Evolutionary conservation across 2,797 vertebrate species (phyloP).

Genomic region (Darevskia nairensis): DNA sequence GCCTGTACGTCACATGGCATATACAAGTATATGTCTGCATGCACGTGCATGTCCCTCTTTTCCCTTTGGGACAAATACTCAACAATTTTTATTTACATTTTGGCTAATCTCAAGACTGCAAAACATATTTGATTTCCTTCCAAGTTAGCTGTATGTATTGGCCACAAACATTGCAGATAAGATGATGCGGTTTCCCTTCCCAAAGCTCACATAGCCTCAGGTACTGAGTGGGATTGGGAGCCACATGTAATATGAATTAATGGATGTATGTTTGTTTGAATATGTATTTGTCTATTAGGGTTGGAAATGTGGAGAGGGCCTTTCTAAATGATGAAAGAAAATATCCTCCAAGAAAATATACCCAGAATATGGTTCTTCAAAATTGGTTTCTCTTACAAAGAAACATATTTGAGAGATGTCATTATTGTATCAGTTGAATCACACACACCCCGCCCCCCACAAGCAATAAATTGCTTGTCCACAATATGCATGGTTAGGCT

Average conservation of each 20-base stretch:
- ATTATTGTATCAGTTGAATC: conserved; percentile 8
- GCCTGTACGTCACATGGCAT: not conserved
- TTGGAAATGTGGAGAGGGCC: not conserved
- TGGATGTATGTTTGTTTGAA: no score
- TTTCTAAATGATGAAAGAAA: conserved; percentile 20
- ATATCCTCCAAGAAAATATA: not conserved
- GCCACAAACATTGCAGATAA: conserved; percentile 30
- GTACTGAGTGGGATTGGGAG: not conserved
- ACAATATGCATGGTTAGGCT: not conserved
- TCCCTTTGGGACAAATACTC: conserved; percentile 8
- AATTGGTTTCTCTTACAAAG: conserved; percentile 28
- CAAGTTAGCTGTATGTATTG: conserved; percentile 17
- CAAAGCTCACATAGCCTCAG: not conserved
- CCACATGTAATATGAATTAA: not conserved
- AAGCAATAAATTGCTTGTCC: conserved; percentile 4
- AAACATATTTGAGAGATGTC: conserved; percentile 1
- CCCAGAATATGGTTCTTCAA: not conserved
- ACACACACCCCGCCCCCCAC: not conserved
- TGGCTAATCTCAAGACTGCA: conserved; percentile 2
- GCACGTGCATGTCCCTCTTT: not conserved
- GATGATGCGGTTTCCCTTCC: not conserved
- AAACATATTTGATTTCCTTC: not conserved
- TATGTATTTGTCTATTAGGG: not conserved
- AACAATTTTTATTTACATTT: not conserved
- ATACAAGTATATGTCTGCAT: not conserved